Conservation (phyloP, 2,888 invertebrate genomes). For the Epistrophe grossulariae region DNA sequence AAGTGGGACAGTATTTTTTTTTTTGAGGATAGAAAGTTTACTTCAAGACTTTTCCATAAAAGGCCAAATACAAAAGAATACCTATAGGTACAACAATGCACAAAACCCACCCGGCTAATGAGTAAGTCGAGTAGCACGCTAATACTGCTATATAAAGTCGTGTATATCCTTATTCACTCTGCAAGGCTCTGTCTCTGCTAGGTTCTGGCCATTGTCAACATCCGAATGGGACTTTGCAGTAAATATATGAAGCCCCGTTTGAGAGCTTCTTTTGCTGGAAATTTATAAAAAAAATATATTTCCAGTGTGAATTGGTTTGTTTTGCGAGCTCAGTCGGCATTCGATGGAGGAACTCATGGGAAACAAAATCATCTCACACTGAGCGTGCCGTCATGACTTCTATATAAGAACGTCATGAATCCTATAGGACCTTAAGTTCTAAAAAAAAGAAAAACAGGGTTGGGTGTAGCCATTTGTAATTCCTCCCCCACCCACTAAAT, state of each 20-base stretch:
- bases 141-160: background rate
- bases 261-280: slow-evolving; percentile 16
- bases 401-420: too few species aligned
- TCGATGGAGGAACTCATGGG: slow-evolving; percentile 41
- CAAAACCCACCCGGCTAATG: slow-evolving; percentile 21
- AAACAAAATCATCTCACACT: slow-evolving; percentile 66
- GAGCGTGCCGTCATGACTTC: slow-evolving; percentile 1
- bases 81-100: slow-evolving; percentile 15
- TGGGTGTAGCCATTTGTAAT: slow-evolving; percentile 38
- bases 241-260: background rate
- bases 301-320: slow-evolving; percentile 59
- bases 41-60: slow-evolving; percentile 21
- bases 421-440: background rate
- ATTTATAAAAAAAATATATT: too few species aligned
- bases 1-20: slow-evolving; percentile 10
- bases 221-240: background rate
- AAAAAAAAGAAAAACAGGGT: slow-evolving; percentile 35
- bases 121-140: slow-evolving; percentile 27
- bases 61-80: slow-evolving; percentile 4
- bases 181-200: slow-evolving; percentile 8
- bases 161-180: slow-evolving; percentile 3
- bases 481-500: slow-evolving; percentile 1
- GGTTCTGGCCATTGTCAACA: slow-evolving; percentile 11
- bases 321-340: background rate
- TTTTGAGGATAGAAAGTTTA: slow-evolving; percentile 20